Percentiles rank a stretch among this genome's conserved stretches.
These are phyloP conservation scores for Dione vanillae DNA, from an alignment of 2,888 invertebrate species.

Conservation along the genomic window DNA sequence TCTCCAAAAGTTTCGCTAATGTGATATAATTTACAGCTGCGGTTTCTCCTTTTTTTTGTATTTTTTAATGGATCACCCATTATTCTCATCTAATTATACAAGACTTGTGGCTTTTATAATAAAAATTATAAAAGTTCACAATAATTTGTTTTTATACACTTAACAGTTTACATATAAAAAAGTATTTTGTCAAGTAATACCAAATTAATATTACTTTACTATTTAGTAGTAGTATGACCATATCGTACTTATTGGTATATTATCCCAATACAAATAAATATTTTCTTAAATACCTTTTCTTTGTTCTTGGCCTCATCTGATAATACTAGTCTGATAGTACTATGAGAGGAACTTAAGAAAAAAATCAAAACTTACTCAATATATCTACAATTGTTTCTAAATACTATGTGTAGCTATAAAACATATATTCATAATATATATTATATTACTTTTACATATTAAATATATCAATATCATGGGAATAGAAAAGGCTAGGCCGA, in stretches of 20 bases:
- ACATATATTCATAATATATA: slow-evolving; percentile 22
- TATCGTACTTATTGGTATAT: too few species aligned
- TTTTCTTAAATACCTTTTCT: too few species aligned
- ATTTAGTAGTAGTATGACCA: too few species aligned
- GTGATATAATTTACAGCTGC: slow-evolving; percentile 63
- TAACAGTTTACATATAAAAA: too few species aligned
- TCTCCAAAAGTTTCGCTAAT: slow-evolving; percentile 64
- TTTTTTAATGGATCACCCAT: slow-evolving; percentile 31
- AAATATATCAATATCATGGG: slow-evolving; percentile 59
- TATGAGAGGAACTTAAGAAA: too few species aligned
- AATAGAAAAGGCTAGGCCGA: slow-evolving; percentile 70
- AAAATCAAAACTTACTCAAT: too few species aligned
- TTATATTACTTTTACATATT: slow-evolving; percentile 43
- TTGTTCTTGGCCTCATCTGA: too few species aligned
- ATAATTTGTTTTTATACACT: not conserved
- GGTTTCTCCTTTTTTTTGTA: slow-evolving; percentile 51
- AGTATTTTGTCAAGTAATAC: too few species aligned
- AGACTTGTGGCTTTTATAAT: slow-evolving; percentile 4
- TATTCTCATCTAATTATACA: slow-evolving; percentile 26
- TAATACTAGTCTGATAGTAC: too few species aligned
- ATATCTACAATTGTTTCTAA: too few species aligned
- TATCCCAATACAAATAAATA: too few species aligned
- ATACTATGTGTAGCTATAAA: not conserved
- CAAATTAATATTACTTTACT: too few species aligned
- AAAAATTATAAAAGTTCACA: not conserved